Evolutionary conservation across 1,140 invertebrate genomes (phyloP).

Genomic region (Magallana gigas): DNA sequence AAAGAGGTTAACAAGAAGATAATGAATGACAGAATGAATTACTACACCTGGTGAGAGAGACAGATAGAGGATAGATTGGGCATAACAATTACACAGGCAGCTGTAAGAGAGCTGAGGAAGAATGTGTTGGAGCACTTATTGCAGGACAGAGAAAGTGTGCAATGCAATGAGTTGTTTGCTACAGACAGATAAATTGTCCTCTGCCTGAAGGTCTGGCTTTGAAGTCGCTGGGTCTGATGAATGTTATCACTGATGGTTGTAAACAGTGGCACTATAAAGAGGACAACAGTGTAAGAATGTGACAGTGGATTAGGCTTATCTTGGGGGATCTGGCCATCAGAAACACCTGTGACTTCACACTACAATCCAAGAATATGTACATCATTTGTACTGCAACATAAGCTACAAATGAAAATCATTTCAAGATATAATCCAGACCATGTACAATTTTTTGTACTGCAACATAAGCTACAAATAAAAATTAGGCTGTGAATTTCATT

Average conservation of each 20-base stretch:
- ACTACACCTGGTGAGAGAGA: conserved; percentile 16
- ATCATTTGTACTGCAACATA: background rate
- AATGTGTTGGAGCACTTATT: background rate
- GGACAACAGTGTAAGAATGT: conserved; percentile 3
- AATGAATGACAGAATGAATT: conserved; percentile 23
- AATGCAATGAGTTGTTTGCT: background rate
- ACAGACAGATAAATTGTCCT: conserved; percentile 22
- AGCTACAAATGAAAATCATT: background rate
- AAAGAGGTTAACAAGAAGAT: conserved; percentile 9
- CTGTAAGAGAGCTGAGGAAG: background rate
- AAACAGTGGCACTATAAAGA: conserved; percentile 14
- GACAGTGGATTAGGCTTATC: conserved; percentile 29
- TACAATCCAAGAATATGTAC: background rate
- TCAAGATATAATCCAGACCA: background rate
- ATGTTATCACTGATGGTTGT: conserved; percentile 12
- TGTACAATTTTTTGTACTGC: background rate
- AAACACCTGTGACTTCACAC: background rate
- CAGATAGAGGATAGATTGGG: background rate
- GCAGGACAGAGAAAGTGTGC: background rate
- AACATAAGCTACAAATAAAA: background rate
- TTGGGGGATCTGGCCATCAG: background rate
- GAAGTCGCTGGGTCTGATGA: conserved; percentile 7
- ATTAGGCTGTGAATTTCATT: background rate
- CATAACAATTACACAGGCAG: conserved; percentile 11
- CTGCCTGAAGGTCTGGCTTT: background rate